phyloP scores from a whole-genome alignment of 2,113 vertebrate species.

The Thalassoma bifasciatum region DNA sequence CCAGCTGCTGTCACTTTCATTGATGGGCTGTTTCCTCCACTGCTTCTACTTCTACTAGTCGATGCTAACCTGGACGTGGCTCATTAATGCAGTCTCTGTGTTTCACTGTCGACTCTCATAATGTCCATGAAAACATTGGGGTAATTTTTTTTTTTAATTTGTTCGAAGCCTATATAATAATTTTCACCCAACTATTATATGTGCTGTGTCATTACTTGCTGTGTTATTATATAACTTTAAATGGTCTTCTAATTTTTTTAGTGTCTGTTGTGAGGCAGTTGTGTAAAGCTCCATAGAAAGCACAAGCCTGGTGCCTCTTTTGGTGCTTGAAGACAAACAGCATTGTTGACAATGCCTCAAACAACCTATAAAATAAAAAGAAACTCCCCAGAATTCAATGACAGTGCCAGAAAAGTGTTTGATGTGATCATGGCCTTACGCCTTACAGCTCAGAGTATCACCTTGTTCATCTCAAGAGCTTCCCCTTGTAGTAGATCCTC shows the following conservation, averaged over 20 bases:
- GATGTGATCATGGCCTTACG: slow-evolving; percentile 4
- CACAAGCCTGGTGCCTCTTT: neutral
- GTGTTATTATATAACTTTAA: no score
- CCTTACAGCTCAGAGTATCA: slow-evolving; percentile 43
- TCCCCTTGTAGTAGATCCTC: slow-evolving; percentile 36
- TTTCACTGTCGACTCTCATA: neutral
- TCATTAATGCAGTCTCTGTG: slow-evolving; percentile 34
- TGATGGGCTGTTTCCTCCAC: slow-evolving; percentile 40
- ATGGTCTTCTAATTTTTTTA: neutral
- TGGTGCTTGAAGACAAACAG: slow-evolving; percentile 3
- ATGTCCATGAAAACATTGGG: neutral
- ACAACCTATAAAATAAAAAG: slow-evolving; percentile 20
- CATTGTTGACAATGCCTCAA: slow-evolving; percentile 9
- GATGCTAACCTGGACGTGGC: slow-evolving; percentile 35
- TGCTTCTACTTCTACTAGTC: slow-evolving; percentile 27
- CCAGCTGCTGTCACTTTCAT: slow-evolving; percentile 36
- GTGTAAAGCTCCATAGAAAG: slow-evolving; percentile 10
- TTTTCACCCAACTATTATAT: no score
- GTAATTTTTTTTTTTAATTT: no score
- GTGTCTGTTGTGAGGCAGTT: neutral
- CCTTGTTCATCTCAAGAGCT: slow-evolving; percentile 42
- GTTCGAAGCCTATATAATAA: no score
- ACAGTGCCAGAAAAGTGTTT: slow-evolving; percentile 1
- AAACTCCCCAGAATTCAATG: slow-evolving; percentile 22
- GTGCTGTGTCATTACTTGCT: no score